Evolutionary conservation across 2,113 vertebrate species (phyloP).

Genomic region (Aegotheles bennettii): DNA sequence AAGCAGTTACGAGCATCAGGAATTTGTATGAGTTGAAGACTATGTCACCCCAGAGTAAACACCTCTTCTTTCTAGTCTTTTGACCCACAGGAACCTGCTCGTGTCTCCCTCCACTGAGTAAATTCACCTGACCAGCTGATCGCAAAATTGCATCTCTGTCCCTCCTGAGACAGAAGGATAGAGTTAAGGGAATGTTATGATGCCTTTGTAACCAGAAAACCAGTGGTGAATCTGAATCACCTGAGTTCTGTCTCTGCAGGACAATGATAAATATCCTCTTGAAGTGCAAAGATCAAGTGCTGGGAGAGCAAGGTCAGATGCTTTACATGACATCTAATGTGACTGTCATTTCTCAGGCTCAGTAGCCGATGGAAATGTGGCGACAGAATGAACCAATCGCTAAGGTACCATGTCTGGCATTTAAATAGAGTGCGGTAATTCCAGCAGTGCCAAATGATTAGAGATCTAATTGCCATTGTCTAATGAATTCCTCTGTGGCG

Average conservation of each 20-base stretch:
- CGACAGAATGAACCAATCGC: slow-evolving; percentile 65
- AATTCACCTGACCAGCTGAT: not conserved
- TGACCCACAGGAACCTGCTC: not conserved
- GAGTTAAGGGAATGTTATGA: not conserved
- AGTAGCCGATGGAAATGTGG: slow-evolving; percentile 54
- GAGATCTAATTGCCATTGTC: slow-evolving; percentile 71
- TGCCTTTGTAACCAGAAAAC: slow-evolving; percentile 31
- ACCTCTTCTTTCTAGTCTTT: not conserved
- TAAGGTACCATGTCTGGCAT: slow-evolving; percentile 75
- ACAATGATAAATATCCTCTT: slow-evolving; percentile 68
- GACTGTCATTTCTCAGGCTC: slow-evolving; percentile 72
- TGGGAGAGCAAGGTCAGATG: slow-evolving; percentile 73
- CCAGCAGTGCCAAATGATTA: slow-evolving; percentile 68
- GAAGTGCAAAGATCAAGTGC: slow-evolving; percentile 75
- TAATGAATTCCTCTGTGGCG: slow-evolving; percentile 44
- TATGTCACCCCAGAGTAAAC: not conserved
- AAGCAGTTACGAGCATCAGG: not conserved
- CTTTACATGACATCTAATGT: slow-evolving; percentile 73
- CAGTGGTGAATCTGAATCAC: slow-evolving; percentile 51
- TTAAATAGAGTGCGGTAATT: slow-evolving; percentile 56
- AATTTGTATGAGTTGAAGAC: not conserved
- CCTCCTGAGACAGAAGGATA: not conserved
- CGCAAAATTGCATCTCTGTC: not conserved
- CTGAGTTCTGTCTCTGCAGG: slow-evolving; percentile 66
- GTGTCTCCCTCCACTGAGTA: not conserved